These are phyloP conservation scores for Glaucopsyche alexis DNA, from an alignment of 2,888 invertebrate genomes.

Conservation along the genomic window DNA sequence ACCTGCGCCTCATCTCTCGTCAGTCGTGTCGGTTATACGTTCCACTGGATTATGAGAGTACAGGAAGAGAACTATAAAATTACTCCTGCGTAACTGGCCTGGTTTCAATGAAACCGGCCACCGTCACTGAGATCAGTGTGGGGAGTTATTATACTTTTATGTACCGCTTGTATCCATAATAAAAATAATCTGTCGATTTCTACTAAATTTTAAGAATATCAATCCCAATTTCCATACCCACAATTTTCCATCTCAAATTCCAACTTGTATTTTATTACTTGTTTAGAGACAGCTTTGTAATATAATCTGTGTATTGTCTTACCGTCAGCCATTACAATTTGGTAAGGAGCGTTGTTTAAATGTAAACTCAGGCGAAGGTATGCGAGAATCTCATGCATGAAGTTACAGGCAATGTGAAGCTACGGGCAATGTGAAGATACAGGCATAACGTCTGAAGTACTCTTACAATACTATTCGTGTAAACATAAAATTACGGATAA, in stretches of 20 bases:
- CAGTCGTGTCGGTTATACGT: too few species aligned
- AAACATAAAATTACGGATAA: background rate
- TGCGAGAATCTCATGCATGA: slow-evolving; percentile 8
- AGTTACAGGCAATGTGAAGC: background rate
- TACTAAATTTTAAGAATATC: too few species aligned
- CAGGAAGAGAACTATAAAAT: too few species aligned
- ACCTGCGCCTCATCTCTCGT: too few species aligned
- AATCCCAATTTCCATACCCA: background rate
- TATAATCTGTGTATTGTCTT: background rate
- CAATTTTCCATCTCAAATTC: background rate
- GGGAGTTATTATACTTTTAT: too few species aligned
- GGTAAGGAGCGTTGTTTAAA: background rate
- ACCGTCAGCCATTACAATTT: background rate
- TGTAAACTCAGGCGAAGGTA: background rate
- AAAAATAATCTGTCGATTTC: too few species aligned
- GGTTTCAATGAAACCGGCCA: too few species aligned
- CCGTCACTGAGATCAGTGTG: too few species aligned
- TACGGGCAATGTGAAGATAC: background rate
- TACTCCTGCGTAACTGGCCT: too few species aligned
- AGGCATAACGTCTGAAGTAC: background rate
- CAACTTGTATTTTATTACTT: background rate
- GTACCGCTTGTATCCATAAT: too few species aligned
- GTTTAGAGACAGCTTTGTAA: background rate
- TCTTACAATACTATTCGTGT: background rate
- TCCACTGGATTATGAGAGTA: too few species aligned